Evolutionary conservation across 1,140 invertebrate species (phyloP).

Genomic region (Ectropis grisescens): DNA sequence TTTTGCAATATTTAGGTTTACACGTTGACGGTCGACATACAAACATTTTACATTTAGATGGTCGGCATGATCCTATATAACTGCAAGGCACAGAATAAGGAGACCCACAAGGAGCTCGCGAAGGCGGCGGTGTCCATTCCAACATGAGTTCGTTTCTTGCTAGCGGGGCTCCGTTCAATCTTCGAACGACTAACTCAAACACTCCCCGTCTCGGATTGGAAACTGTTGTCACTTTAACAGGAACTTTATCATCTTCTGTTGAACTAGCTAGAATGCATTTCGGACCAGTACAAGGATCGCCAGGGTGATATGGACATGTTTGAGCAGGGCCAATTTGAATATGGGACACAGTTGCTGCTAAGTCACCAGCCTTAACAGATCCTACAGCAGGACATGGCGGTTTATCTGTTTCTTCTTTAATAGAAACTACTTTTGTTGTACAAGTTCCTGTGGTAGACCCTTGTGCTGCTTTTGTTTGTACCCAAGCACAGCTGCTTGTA

Average conservation of each 20-base stretch:
- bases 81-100: slow-evolving; percentile 22
- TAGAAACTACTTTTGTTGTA: too few relatives aligned
- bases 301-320: too few relatives aligned
- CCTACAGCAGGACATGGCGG: too few relatives aligned
- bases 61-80: slow-evolving; percentile 17
- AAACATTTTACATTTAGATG: slow-evolving; percentile 35
- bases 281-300: too few relatives aligned
- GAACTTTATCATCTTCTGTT: slow-evolving; percentile 28
- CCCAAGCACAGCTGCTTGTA: too few relatives aligned
- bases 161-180: slow-evolving; percentile 45
- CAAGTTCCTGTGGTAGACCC: too few relatives aligned
- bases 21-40: slow-evolving; percentile 27
- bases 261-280: slow-evolving; percentile 37
- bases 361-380: too few relatives aligned
- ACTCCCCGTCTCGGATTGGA: slow-evolving; percentile 53
- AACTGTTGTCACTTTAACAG: slow-evolving; percentile 40
- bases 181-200: slow-evolving; percentile 52
- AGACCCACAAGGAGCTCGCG: slow-evolving; percentile 23
- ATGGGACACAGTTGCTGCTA: too few relatives aligned
- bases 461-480: too few relatives aligned
- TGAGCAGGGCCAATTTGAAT: too few relatives aligned
- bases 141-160: slow-evolving; percentile 55
- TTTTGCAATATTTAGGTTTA: slow-evolving; percentile 30
- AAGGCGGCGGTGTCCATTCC: slow-evolving; percentile 54
- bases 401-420: too few relatives aligned